A percentile compares a stretch with the other conserved stretches of the same genome.
phyloP scores from a whole-genome alignment of 2,888 invertebrate genomes.

The Psococerastis gibbosa region DNA sequence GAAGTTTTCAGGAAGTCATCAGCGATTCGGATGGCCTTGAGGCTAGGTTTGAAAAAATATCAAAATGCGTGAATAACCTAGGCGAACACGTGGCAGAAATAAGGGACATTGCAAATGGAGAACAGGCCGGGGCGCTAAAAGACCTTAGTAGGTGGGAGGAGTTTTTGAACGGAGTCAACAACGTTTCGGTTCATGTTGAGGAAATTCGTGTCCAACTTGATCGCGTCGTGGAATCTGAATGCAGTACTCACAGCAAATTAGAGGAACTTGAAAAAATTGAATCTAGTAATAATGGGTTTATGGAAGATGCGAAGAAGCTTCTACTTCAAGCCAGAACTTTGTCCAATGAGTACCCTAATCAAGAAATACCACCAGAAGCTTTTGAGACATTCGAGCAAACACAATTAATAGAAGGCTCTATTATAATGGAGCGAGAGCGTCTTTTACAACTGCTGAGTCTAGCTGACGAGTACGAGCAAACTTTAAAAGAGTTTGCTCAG shows the following conservation, averaged over 20 bases:
- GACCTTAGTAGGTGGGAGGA: conserved; percentile 50
- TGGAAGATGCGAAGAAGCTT: conserved; percentile 38
- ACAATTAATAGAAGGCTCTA: conserved; percentile 37
- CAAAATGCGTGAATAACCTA: conserved; percentile 36
- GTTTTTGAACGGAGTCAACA: conserved; percentile 42
- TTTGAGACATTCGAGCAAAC: conserved; percentile 38
- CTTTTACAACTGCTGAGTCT: conserved; percentile 53
- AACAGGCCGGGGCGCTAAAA: conserved; percentile 34
- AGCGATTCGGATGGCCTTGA: conserved; percentile 27
- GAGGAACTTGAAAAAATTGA: conserved; percentile 52
- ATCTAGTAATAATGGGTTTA: conserved; percentile 38
- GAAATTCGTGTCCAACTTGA: conserved; percentile 31
- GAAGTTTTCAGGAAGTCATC: conserved; percentile 39
- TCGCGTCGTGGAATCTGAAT: conserved; percentile 38
- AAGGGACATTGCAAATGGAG: conserved; percentile 41
- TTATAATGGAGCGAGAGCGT: conserved; percentile 53
- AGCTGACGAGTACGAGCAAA: conserved; percentile 75
- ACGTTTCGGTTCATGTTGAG: conserved; percentile 33
- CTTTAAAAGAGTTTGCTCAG: conserved; percentile 66
- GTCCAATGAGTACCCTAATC: conserved; percentile 46
- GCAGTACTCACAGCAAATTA: conserved; percentile 44
- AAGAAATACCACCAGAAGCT: conserved; percentile 45
- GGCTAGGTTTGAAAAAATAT: conserved; percentile 29
- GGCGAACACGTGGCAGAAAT: conserved; percentile 50
- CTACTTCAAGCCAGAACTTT: conserved; percentile 41